Percentiles rank a stretch among this genome's conserved stretches.
These are phyloP conservation scores for Choristoneura rosaceana DNA, from an alignment of 2,888 invertebrate species.

Conservation along the genomic window DNA sequence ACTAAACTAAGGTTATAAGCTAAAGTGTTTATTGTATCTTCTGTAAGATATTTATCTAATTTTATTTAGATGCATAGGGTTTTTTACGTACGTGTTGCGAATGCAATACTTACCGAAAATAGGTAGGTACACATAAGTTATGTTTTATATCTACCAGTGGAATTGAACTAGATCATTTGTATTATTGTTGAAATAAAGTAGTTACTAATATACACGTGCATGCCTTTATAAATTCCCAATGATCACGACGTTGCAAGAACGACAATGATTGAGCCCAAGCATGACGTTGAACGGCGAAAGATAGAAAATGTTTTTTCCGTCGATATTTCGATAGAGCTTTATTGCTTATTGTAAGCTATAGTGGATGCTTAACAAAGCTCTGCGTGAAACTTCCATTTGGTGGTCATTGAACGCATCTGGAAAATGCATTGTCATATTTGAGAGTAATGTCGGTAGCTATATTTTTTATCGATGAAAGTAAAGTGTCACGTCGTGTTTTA, in stretches of 20 bases:
- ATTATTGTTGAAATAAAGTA: no score
- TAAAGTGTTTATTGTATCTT: no score
- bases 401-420: conserved; percentile 8
- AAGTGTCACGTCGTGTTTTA: not conserved
- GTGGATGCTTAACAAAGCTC: conserved; percentile 17
- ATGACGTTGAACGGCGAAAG: conserved; percentile 7
- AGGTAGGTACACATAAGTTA: no score
- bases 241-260: not conserved
- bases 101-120: no score
- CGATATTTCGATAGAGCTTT: conserved; percentile 24
- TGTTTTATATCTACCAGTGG: no score
- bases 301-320: conserved; percentile 19
- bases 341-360: conserved; percentile 19
- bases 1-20: not conserved
- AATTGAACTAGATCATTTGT: no score
- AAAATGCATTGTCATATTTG: conserved; percentile 13
- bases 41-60: not conserved
- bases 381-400: conserved; percentile 3
- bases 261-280: conserved; percentile 11
- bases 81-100: no score
- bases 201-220: not conserved
- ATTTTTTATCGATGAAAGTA: not conserved
- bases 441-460: conserved; percentile 3
- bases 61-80: no score
- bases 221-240: not conserved